phyloP scores from a whole-genome alignment of 1,140 invertebrate genomes.

The Babylonia areolata region DNA sequence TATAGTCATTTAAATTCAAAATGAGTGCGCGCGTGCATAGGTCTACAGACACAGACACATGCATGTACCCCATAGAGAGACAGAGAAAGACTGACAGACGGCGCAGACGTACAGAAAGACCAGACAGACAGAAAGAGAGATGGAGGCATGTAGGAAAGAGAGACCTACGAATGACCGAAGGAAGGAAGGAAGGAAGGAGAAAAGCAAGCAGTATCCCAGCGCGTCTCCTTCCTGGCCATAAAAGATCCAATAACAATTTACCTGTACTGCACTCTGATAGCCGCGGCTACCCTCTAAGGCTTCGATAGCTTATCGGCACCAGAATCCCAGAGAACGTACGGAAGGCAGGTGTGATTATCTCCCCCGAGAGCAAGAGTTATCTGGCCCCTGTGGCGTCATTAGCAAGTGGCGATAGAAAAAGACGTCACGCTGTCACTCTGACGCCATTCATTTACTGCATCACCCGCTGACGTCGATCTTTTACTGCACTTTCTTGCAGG shows the following conservation, averaged over 20 bases:
- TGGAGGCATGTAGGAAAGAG: no score
- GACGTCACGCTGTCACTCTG: constrained; percentile 1
- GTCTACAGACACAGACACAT: no score
- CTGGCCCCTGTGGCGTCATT: not conserved
- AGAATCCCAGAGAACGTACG: not conserved
- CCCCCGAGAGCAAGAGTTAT: not conserved
- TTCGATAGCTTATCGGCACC: not conserved
- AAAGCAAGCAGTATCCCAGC: no score
- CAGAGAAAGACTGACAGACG: no score
- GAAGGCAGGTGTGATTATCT: not conserved
- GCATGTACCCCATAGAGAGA: no score
- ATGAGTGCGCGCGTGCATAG: no score
- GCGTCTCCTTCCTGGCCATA: not conserved
- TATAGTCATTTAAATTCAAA: no score
- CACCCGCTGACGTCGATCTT: not conserved
- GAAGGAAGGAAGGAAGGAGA: no score
- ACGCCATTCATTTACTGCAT: not conserved
- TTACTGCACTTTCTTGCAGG: no score
- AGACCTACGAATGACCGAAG: no score
- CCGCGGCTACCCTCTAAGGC: not conserved
- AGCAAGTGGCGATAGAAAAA: not conserved
- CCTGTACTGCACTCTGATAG: not conserved
- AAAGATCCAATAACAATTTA: constrained; percentile 5
- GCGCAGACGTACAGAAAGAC: no score
- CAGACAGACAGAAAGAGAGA: not conserved